phyloP scores from a whole-genome alignment of 2,113 vertebrate genomes.

The Syrrhaptes paradoxus region DNA sequence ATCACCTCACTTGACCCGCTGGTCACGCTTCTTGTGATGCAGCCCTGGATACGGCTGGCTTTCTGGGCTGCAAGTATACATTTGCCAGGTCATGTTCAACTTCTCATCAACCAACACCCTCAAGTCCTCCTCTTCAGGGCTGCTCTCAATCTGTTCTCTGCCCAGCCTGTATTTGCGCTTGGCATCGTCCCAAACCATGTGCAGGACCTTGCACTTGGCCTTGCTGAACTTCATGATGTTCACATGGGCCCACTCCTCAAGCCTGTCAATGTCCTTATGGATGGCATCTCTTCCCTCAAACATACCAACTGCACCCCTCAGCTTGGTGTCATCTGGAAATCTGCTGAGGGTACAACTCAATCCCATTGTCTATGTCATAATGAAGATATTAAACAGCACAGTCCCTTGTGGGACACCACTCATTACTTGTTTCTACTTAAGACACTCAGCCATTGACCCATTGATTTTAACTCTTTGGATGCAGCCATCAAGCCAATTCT shows the following conservation, averaged over 20 bases:
- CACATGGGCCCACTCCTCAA: accelerated
- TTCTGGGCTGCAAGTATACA: no score
- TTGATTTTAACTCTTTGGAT: neutral
- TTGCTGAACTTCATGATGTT: neutral
- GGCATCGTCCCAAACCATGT: no score
- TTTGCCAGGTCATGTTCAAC: no score
- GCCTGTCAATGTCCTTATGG: neutral
- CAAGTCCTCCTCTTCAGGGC: no score
- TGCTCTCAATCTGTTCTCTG: neutral
- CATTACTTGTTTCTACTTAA: neutral
- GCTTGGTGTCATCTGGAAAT: neutral
- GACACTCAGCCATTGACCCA: accelerated
- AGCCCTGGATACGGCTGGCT: no score
- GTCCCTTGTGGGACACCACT: neutral
- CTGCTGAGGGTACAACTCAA: neutral
- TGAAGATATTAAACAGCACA: neutral
- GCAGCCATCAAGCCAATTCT: neutral
- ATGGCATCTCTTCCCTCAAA: neutral
- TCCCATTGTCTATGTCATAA: neutral
- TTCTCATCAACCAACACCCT: no score
- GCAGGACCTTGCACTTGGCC: neutral
- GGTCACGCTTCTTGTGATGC: no score
- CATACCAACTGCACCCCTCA: neutral
- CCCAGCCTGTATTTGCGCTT: no score
- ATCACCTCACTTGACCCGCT: no score